These are phyloP conservation scores for Megathymus violae DNA, from an alignment of 1,140 invertebrate genomes.

Conservation along the genomic window DNA sequence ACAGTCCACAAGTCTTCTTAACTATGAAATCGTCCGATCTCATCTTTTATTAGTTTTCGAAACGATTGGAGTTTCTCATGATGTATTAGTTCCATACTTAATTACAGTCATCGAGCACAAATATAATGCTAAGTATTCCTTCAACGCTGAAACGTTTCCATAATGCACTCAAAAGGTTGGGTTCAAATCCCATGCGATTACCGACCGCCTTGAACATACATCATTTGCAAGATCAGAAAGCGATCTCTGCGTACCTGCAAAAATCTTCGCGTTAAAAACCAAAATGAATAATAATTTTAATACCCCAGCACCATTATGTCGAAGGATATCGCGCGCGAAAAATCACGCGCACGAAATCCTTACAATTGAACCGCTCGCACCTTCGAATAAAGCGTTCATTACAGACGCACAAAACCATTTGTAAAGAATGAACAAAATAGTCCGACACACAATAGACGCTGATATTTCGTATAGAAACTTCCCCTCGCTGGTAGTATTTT, in stretches of 20 bases:
- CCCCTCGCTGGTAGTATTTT: slow-evolving; percentile 67
- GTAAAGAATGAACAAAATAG: slow-evolving; percentile 73
- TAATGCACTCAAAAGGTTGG: too few species aligned
- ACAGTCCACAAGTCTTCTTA: too few species aligned
- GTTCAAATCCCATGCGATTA: too few species aligned
- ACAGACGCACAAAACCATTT: slow-evolving; percentile 68
- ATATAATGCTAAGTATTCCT: too few species aligned
- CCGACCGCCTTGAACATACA: neutral
- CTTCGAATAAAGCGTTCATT: slow-evolving; percentile 79
- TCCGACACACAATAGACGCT: slow-evolving; percentile 68
- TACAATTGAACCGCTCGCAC: slow-evolving; percentile 70
- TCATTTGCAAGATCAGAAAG: neutral
- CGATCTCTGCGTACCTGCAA: neutral
- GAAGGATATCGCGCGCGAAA: slow-evolving; percentile 51
- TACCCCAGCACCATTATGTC: slow-evolving; percentile 36
- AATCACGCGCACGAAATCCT: slow-evolving; percentile 54
- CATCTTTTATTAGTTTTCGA: too few species aligned
- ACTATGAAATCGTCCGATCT: too few species aligned
- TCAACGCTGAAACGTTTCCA: too few species aligned
- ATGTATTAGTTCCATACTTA: too few species aligned
- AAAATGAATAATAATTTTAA: slow-evolving; percentile 37
- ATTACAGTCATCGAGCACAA: too few species aligned
- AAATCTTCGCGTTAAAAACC: neutral
- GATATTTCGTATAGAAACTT: slow-evolving; percentile 75
- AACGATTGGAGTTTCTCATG: too few species aligned